These are phyloP conservation scores for Ophiothrix spiculata DNA, from an alignment of 35 echinoderm and acorn worm genomes.

Conservation along the genomic window DNA sequence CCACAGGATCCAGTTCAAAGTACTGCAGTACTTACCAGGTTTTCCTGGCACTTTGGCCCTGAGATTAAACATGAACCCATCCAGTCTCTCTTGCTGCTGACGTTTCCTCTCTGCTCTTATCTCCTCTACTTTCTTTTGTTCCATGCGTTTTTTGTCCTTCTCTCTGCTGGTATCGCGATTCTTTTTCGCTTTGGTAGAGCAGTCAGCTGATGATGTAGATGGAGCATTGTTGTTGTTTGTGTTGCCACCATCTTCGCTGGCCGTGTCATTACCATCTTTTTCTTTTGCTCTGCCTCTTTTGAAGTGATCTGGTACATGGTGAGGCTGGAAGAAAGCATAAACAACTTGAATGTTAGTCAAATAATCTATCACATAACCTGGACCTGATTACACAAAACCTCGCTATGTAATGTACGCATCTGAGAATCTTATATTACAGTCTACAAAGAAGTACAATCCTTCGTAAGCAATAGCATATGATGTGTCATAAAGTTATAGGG, in stretches of 20 bases:
- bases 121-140: constrained; percentile 34
- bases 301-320: constrained; percentile 92
- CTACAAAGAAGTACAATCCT: not conserved
- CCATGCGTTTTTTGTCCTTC: constrained; percentile 20
- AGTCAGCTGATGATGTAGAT: not conserved
- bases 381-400: not conserved
- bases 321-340: constrained; percentile 63
- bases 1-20: not conserved
- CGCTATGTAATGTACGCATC: not conserved
- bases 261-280: not conserved
- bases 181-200: not conserved
- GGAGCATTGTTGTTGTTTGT: too few relatives aligned
- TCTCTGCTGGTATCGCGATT: not conserved
- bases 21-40: constrained; percentile 18
- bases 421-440: not conserved
- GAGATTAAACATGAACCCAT: constrained; percentile 35
- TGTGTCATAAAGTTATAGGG: not conserved
- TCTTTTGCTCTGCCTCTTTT: constrained; percentile 47
- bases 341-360: constrained; percentile 6
- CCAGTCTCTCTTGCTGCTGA: constrained; percentile 45
- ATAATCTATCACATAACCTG: not conserved
- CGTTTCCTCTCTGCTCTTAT: constrained; percentile 16
- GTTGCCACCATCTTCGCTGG: not conserved
- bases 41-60: constrained; percentile 52
- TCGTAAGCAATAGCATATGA: not conserved